Conservation (phyloP, 2,888 invertebrate species). For the Muschampia plurimacula region DNA sequence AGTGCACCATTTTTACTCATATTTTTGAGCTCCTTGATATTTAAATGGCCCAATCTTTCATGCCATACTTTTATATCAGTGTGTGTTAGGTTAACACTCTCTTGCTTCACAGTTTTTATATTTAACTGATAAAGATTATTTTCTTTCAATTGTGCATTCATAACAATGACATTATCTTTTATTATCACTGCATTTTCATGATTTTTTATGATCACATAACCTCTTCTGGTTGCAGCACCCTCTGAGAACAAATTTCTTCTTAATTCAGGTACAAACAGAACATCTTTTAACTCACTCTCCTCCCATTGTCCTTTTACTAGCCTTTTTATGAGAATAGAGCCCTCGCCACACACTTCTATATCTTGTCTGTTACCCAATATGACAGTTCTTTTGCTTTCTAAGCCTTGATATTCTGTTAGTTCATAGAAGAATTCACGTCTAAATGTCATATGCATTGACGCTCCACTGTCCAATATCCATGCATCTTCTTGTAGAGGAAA, state of each 20-base stretch:
- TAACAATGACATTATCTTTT: conserved; percentile 36
- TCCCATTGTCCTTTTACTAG: conserved; percentile 49
- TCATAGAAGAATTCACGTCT: conserved; percentile 39
- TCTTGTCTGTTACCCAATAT: conserved; percentile 46
- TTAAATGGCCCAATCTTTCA: conserved; percentile 46
- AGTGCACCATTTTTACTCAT: conserved; percentile 38
- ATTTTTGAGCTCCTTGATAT: conserved; percentile 44
- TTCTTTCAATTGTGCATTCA: conserved; percentile 38
- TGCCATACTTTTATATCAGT: conserved; percentile 45
- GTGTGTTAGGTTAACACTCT: conserved; percentile 1
- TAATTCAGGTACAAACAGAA: conserved; percentile 44
- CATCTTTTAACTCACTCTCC: conserved; percentile 39
- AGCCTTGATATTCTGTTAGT: not conserved
- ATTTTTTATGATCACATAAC: conserved; percentile 36
- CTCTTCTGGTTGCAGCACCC: conserved; percentile 33
- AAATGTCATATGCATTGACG: conserved; percentile 48
- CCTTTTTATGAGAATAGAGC: conserved; percentile 48
- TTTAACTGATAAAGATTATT: conserved; percentile 45
- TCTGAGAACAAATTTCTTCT: conserved; percentile 43
- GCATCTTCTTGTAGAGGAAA: conserved; percentile 14
- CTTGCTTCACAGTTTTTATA: conserved; percentile 33
- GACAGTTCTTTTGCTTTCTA: conserved; percentile 36
- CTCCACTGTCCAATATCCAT: conserved; percentile 49
- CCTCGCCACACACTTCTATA: conserved; percentile 47
- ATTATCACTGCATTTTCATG: conserved; percentile 32